A percentile compares a stretch with the other conserved stretches of the same genome.
These are phyloP conservation scores for Laterallus jamaicensis DNA, from an alignment of 2,113 vertebrate species.

Conservation along the genomic window DNA sequence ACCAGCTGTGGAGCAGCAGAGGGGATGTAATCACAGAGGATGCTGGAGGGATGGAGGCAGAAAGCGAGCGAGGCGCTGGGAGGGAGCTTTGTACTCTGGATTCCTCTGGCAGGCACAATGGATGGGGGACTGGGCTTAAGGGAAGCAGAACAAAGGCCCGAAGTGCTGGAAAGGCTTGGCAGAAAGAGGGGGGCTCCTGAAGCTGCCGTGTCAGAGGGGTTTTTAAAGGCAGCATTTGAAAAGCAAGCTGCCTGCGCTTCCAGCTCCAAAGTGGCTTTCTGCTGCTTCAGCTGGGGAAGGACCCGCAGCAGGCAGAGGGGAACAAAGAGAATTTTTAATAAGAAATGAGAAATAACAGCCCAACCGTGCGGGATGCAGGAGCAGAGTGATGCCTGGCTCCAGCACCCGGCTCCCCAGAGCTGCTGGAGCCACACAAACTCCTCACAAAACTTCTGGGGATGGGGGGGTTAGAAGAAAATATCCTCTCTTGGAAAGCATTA, in stretches of 20 bases:
- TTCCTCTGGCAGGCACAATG: not conserved
- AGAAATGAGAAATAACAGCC: not conserved
- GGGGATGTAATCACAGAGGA: not conserved
- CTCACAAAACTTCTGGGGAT: not conserved
- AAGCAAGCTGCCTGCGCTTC: not conserved
- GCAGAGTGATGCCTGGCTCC: accelerated
- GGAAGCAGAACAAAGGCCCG: not conserved
- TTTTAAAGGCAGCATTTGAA: not conserved
- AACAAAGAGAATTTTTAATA: not conserved
- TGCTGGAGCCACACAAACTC: not conserved
- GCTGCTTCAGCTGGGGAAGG: not conserved
- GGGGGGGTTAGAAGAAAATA: not conserved
- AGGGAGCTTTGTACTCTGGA: not conserved
- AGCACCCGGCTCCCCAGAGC: accelerated
- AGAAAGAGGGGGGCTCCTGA: not conserved
- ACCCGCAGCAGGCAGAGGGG: not conserved
- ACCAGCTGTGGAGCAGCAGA: not conserved
- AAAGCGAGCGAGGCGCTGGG: not conserved
- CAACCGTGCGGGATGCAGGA: accelerated
- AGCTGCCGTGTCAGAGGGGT: not conserved
- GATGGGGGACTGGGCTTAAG: not conserved
- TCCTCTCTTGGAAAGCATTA: not conserved
- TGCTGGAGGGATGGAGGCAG: not conserved
- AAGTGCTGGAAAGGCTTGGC: not conserved
- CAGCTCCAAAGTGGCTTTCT: not conserved